phyloP scores from a whole-genome alignment of 2,888 invertebrate species.

The Heteromurus nitidus region DNA sequence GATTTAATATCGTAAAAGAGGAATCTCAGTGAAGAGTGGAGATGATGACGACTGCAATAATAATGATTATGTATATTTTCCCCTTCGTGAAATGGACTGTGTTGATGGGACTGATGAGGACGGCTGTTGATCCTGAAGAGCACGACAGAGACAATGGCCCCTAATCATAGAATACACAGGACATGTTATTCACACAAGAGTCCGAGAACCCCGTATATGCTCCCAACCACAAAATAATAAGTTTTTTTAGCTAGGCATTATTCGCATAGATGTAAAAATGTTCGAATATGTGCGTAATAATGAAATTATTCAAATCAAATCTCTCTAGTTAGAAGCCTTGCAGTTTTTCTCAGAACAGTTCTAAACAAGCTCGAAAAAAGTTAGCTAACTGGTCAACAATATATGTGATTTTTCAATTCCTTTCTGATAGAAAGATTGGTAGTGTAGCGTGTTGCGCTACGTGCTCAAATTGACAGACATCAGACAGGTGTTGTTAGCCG shows the following conservation, averaged over 20 bases:
- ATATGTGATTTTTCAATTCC: conserved; percentile 17
- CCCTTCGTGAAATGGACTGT: neutral
- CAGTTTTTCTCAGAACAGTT: conserved; percentile 40
- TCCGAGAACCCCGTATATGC: too few species aligned
- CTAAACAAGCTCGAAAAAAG: conserved; percentile 31
- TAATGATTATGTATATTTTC: neutral
- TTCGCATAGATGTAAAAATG: neutral
- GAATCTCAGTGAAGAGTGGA: neutral
- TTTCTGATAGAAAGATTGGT: neutral
- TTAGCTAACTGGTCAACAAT: conserved; percentile 33
- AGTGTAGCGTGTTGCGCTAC: neutral
- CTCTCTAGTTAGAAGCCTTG: neutral
- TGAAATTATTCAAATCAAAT: conserved; percentile 33
- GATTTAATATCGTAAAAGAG: conserved; percentile 20
- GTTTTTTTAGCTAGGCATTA: too few species aligned
- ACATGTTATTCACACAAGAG: neutral
- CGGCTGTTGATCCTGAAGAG: conserved; percentile 50
- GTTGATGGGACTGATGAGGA: conserved; percentile 7
- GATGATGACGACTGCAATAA: neutral
- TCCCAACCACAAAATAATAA: too few species aligned
- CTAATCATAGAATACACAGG: conserved; percentile 33
- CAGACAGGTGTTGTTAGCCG: neutral
- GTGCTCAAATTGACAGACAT: neutral
- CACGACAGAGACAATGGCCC: conserved; percentile 61
- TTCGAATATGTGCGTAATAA: neutral